Percentiles rank a stretch among this genome's conserved stretches.
Evolutionary conservation across 2,113 vertebrate genomes (phyloP).

Genomic region (Pachycephala philippinensis): DNA sequence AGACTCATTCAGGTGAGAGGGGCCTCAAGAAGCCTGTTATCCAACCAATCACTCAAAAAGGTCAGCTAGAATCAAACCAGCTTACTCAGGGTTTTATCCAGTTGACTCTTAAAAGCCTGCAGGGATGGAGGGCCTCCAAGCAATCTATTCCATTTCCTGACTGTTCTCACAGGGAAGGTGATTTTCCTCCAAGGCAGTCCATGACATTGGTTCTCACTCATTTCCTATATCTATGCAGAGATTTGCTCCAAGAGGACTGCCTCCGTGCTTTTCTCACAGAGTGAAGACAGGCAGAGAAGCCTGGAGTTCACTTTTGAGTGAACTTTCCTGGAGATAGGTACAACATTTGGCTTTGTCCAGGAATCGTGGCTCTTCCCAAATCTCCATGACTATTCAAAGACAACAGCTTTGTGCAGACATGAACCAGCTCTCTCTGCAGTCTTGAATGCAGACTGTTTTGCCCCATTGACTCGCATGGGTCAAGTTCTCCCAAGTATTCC

Average conservation of each 20-base stretch:
- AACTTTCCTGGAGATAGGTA: neutral
- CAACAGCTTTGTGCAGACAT: neutral
- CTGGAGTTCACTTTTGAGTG: neutral
- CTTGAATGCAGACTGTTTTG: neutral
- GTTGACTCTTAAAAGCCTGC: neutral
- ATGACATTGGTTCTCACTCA: neutral
- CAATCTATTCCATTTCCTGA: neutral
- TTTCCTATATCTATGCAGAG: neutral
- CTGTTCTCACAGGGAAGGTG: neutral
- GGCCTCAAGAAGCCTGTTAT: neutral
- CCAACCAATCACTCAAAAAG: neutral
- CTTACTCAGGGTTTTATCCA: neutral
- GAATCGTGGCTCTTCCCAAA: fast-evolving
- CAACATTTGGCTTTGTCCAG: neutral
- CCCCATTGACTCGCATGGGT: neutral
- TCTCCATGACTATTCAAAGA: neutral
- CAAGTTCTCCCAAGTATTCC: neutral
- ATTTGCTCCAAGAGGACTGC: neutral
- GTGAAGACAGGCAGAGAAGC: neutral
- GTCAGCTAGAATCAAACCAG: neutral
- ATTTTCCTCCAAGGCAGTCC: neutral
- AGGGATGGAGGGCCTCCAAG: neutral
- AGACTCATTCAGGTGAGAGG: neutral
- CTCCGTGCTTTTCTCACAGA: neutral
- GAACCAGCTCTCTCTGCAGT: neutral